These are phyloP conservation scores for Drosophila testacea DNA, from an alignment of 2,888 invertebrate species.

Conservation along the genomic window DNA sequence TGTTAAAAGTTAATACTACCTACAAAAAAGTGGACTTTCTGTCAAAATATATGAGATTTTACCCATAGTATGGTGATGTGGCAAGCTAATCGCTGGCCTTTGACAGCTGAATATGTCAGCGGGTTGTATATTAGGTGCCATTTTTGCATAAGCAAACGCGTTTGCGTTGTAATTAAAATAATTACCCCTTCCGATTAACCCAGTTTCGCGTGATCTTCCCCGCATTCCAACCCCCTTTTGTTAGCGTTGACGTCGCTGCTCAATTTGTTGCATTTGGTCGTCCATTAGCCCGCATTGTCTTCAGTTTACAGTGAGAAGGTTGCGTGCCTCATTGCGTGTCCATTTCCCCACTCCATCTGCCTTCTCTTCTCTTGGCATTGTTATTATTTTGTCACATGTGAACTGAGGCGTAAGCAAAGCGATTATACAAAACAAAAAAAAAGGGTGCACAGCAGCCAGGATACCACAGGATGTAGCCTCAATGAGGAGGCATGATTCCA, in stretches of 20 bases:
- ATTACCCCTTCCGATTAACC: constrained; percentile 79
- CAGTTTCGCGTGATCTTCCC: constrained; percentile 59
- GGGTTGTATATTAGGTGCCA: constrained; percentile 62
- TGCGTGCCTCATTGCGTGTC: constrained; percentile 44
- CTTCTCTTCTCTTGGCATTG: constrained; percentile 28
- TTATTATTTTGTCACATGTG: constrained; percentile 82
- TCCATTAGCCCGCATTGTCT: constrained; percentile 76
- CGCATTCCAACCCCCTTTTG: neutral
- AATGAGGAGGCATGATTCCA: constrained; percentile 10
- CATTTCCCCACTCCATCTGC: constrained; percentile 1
- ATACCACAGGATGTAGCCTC: neutral
- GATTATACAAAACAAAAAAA: constrained; percentile 58
- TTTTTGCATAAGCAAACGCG: constrained; percentile 61
- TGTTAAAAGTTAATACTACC: no score
- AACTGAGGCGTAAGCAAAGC: constrained; percentile 76
- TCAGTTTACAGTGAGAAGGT: constrained; percentile 32
- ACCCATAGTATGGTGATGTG: neutral
- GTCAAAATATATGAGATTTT: no score
- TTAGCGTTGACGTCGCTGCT: constrained; percentile 43
- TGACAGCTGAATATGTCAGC: constrained; percentile 57
- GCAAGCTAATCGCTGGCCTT: constrained; percentile 50
- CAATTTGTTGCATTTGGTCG: constrained; percentile 75
- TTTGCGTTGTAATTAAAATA: constrained; percentile 79
- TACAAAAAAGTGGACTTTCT: no score
- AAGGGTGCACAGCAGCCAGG: constrained; percentile 51